Conservation (phyloP, 2,888 invertebrate genomes). For the Eristalis tenax region DNA sequence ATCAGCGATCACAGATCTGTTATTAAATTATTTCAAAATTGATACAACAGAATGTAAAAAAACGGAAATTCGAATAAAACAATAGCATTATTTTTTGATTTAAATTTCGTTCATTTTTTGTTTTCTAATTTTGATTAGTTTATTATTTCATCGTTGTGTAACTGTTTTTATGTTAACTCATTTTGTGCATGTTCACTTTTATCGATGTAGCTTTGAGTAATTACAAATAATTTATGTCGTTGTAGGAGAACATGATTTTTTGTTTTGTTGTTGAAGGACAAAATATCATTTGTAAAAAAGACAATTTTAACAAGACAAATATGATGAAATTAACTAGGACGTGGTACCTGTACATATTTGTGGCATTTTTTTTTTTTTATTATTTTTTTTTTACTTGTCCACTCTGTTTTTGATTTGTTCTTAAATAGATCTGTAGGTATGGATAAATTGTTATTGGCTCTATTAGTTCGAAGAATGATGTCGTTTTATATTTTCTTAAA, state of each 20-base stretch:
- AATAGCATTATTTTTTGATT: neutral
- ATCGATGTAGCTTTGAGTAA: constrained; percentile 35
- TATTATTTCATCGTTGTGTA: constrained; percentile 11
- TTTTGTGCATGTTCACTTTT: constrained; percentile 37
- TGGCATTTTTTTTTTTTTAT: constrained; percentile 3
- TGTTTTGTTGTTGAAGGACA: neutral
- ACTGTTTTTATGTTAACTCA: constrained; percentile 16
- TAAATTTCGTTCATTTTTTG: neutral
- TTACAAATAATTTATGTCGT: constrained; percentile 6
- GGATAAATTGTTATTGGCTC: constrained; percentile 3
- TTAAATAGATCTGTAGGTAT: constrained; percentile 1
- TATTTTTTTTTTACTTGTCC: constrained; percentile 2
- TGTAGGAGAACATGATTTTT: constrained; percentile 39
- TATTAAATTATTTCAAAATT: constrained; percentile 10
- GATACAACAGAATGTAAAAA: constrained; percentile 40
- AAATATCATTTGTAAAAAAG: neutral
- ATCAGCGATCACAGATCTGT: constrained; percentile 1
- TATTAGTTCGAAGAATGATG: constrained; percentile 10
- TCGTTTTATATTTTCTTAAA: neutral
- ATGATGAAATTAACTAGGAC: constrained; percentile 33
- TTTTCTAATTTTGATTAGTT: neutral
- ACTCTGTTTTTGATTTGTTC: neutral
- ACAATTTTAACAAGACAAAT: constrained; percentile 3
- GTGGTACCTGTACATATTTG: constrained; percentile 67
- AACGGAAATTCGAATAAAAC: constrained; percentile 9